phyloP scores from a whole-genome alignment of 2,797 vertebrate genomes.

The Gastrophryne carolinensis region DNA sequence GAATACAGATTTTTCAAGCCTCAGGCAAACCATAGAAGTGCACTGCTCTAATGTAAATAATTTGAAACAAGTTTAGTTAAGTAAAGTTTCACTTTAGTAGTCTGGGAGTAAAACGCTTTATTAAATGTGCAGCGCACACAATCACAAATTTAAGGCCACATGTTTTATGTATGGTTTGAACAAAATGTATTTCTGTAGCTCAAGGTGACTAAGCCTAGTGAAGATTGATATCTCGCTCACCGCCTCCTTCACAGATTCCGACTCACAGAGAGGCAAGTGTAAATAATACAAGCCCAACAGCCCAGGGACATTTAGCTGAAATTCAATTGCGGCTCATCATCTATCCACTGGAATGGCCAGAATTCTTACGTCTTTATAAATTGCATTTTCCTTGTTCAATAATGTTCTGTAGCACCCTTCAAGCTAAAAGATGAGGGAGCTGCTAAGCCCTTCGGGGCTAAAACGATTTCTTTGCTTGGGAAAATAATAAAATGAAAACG shows the following conservation, averaged over 20 bases:
- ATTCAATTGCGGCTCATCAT: background rate
- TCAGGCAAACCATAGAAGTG: too few species aligned
- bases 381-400: too few species aligned
- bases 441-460: too few species aligned
- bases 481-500: too few species aligned
- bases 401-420: too few species aligned
- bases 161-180: constrained; percentile 32
- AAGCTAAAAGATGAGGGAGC: too few species aligned
- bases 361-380: background rate
- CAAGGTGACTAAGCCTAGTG: constrained; percentile 24
- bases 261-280: background rate
- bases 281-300: background rate
- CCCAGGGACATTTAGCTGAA: background rate
- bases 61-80: background rate
- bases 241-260: constrained; percentile 21
- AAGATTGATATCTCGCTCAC: constrained; percentile 13
- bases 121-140: background rate
- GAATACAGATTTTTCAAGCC: too few species aligned
- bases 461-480: too few species aligned
- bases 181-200: background rate
- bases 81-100: background rate
- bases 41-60: too few species aligned
- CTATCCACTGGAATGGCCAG: background rate
- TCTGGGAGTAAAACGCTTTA: background rate
- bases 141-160: background rate